Percentiles rank a stretch among this genome's conserved stretches.
These are phyloP conservation scores for Desmodus rotundus DNA, from an alignment of 2,113 vertebrate genomes.

Conservation along the genomic window DNA sequence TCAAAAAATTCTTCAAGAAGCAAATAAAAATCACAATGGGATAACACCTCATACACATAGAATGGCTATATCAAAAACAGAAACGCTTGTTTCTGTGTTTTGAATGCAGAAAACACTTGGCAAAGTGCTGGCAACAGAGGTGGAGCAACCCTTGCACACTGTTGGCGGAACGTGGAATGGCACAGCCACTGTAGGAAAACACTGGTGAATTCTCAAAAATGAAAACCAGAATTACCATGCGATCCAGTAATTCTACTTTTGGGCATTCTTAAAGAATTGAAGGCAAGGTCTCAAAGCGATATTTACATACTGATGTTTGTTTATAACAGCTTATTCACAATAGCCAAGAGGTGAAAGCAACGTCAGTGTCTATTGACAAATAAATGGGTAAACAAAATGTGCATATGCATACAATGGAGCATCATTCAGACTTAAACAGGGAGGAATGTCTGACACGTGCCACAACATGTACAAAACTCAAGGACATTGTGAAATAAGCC, in stretches of 20 bases:
- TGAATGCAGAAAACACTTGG: too few species aligned
- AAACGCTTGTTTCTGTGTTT: too few species aligned
- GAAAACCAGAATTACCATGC: neutral
- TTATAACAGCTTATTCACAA: neutral
- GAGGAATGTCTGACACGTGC: too few species aligned
- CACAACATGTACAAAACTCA: neutral
- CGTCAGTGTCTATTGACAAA: neutral
- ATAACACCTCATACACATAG: neutral
- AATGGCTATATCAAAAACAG: neutral
- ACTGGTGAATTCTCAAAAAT: neutral
- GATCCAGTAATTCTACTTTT: neutral
- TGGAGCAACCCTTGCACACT: neutral
- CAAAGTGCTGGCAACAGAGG: neutral
- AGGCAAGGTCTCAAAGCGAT: neutral
- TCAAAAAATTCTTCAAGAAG: neutral
- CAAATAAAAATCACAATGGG: neutral
- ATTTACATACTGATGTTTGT: neutral
- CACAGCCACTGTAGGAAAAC: neutral
- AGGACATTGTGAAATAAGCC: neutral
- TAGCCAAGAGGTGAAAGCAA: neutral
- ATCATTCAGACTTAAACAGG: too few species aligned
- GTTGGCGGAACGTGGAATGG: neutral
- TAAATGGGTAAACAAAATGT: neutral
- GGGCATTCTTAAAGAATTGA: neutral
- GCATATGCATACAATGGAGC: too few species aligned